Conservation (phyloP, 53 echinoderm and acorn worm genomes). For the Apostichopus leukothele region DNA sequence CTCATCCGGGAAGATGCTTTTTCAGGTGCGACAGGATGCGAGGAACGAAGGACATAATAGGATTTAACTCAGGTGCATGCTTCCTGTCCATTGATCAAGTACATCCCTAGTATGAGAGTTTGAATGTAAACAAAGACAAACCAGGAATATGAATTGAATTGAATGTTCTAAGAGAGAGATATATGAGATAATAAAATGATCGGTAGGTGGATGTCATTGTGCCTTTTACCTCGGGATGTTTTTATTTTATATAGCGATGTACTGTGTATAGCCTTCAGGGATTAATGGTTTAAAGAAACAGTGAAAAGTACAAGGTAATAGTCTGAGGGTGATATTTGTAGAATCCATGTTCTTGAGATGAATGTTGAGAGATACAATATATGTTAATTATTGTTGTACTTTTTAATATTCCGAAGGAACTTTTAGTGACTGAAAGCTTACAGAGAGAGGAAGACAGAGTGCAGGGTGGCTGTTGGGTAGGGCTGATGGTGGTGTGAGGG, state of each 20-base stretch:
- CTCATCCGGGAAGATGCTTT: not conserved
- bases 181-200: not conserved
- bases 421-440: too few species aligned
- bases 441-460: too few species aligned
- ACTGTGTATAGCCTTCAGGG: too few species aligned
- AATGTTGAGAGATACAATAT: too few species aligned
- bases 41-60: not conserved
- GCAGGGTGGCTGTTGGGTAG: too few species aligned
- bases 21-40: constrained; percentile 1
- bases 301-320: too few species aligned
- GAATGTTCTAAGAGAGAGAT: not conserved
- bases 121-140: not conserved
- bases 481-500: too few species aligned
- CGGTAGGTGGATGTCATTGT: not conserved
- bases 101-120: not conserved
- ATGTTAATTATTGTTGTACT: too few species aligned
- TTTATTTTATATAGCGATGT: not conserved
- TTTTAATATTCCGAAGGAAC: too few species aligned
- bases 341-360: too few species aligned
- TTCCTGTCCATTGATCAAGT: constrained; percentile 15
- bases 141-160: not conserved
- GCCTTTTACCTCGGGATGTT: not conserved
- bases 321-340: too few species aligned
- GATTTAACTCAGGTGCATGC: not conserved
- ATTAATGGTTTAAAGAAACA: too few species aligned